Evolutionary conservation across 1,140 invertebrate genomes (phyloP).

Genomic region (Drosophila takahashii): DNA sequence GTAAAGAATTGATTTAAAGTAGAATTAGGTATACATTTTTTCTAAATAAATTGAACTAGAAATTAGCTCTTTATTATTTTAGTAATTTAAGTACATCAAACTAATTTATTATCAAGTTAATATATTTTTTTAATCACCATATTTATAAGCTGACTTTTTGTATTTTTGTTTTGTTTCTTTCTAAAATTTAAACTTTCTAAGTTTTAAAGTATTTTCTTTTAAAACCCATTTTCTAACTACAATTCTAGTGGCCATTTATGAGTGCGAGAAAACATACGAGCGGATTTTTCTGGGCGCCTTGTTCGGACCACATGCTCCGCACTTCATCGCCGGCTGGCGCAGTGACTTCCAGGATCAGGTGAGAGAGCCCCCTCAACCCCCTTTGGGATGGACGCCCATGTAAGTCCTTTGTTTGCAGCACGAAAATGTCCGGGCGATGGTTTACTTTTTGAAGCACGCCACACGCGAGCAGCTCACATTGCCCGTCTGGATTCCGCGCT

Average conservation of each 20-base stretch:
- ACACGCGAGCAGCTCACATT: constrained; percentile 79
- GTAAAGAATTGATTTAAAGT: no score
- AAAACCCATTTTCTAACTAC: no score
- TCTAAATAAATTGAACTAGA: no score
- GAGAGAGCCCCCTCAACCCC: constrained; percentile 9
- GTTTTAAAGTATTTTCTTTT: no score
- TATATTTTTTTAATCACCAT: no score
- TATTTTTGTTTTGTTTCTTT: no score
- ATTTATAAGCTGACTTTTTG: no score
- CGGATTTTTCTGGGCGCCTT: constrained; percentile 91
- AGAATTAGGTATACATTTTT: no score
- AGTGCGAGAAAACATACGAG: constrained; percentile 92
- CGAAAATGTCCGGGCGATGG: constrained; percentile 90
- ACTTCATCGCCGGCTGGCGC: constrained; percentile 93
- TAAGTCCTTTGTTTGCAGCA: constrained; percentile 84
- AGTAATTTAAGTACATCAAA: no score
- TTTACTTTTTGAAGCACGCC: constrained; percentile 92
- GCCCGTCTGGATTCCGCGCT: constrained; percentile 79
- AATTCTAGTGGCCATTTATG: constrained; percentile 89
- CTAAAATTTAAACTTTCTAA: no score
- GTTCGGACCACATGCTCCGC: constrained; percentile 90
- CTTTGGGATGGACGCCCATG: constrained; percentile 5
- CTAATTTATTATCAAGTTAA: no score
- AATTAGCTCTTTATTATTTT: no score
- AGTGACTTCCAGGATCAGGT: constrained; percentile 90